A percentile compares a stretch with the other conserved stretches of the same genome.
These are phyloP conservation scores for Myotis planiceps DNA, from an alignment of 2,797 vertebrate species.

Conservation along the genomic window DNA sequence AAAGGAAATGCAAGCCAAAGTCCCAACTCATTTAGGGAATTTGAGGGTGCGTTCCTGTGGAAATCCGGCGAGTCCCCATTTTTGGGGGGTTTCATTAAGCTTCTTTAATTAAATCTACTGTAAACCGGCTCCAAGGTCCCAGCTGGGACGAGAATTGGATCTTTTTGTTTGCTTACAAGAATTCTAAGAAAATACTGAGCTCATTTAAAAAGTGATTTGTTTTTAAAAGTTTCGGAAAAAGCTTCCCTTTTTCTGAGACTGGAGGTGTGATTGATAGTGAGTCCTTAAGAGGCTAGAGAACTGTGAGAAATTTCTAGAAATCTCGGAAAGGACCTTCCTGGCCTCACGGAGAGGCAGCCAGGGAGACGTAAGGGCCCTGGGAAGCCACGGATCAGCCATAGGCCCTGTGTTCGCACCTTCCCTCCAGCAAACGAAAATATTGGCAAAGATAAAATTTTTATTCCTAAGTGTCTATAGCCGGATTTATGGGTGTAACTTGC, in stretches of 20 bases:
- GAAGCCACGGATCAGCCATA: background rate
- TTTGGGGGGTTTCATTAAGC: conserved; percentile 78
- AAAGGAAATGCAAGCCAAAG: conserved; percentile 35
- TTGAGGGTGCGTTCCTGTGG: conserved; percentile 62
- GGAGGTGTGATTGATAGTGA: background rate
- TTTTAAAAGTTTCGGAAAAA: conserved; percentile 67
- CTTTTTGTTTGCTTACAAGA: conserved; percentile 77
- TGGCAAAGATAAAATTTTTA: conserved; percentile 80
- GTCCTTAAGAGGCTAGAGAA: conserved; percentile 6
- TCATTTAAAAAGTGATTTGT: conserved; percentile 77
- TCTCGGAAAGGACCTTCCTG: background rate
- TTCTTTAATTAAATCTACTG: conserved; percentile 79
- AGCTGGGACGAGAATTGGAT: conserved; percentile 73
- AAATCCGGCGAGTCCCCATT: conserved; percentile 27
- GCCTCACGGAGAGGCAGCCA: background rate
- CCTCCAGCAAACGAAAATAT: conserved; percentile 50
- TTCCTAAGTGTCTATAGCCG: conserved; percentile 77
- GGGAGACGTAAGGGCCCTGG: background rate
- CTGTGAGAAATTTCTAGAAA: conserved; percentile 31
- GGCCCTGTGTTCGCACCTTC: conserved; percentile 56
- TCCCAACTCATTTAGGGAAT: background rate
- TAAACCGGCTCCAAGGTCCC: conserved; percentile 74
- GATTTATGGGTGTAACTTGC: conserved; percentile 71
- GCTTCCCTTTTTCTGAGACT: background rate
- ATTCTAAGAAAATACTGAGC: conserved; percentile 29